Conservation (phyloP, 2,113 vertebrate genomes). For the Turnix velox region DNA sequence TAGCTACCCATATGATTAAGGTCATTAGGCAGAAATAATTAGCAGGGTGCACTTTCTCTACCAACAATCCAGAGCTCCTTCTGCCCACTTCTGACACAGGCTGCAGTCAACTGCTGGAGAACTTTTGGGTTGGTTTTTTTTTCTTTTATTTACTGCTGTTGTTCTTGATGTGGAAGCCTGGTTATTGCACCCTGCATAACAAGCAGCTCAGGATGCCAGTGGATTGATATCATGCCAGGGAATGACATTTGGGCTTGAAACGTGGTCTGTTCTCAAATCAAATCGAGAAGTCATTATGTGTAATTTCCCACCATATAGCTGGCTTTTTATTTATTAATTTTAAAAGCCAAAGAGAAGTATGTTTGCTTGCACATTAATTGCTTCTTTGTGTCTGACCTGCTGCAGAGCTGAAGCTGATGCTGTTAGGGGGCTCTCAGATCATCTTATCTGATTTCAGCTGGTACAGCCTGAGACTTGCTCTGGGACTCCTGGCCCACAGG, state of each 20-base stretch:
- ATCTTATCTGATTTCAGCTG: not conserved
- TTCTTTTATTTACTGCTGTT: not conserved
- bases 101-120: not conserved
- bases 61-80: not conserved
- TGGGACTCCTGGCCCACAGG: not conserved
- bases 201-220: rapidly evolving
- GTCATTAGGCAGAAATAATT: not conserved
- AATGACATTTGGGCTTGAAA: not conserved
- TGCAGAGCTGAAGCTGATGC: not conserved
- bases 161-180: rapidly evolving
- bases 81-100: not conserved
- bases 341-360: not conserved
- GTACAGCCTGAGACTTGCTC: not conserved
- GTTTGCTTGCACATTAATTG: not conserved
- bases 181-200: not conserved
- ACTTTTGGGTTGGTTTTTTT: not conserved
- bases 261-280: not conserved
- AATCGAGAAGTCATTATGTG: not conserved
- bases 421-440: not conserved
- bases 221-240: not conserved
- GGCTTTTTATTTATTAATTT: not conserved
- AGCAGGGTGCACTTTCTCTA: not conserved
- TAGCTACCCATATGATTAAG: not conserved
- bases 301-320: not conserved
- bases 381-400: not conserved